phyloP scores from a whole-genome alignment of 2,888 invertebrate genomes.

The Drosophila dives region DNA sequence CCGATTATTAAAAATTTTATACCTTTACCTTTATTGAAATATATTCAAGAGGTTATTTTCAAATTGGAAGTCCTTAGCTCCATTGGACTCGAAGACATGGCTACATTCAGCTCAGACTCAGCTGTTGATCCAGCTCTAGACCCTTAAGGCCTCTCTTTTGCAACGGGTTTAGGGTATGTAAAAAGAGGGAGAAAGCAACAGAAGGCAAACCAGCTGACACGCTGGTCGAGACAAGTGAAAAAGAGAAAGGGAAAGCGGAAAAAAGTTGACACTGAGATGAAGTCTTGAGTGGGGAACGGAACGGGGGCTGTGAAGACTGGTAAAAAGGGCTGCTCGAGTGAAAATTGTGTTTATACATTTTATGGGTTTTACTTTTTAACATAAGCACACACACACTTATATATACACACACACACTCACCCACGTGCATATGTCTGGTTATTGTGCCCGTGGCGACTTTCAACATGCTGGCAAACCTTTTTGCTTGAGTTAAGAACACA shows the following conservation, averaged over 20 bases:
- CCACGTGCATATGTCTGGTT: slow-evolving; percentile 11
- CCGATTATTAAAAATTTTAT: background rate
- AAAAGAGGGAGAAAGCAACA: slow-evolving; percentile 2
- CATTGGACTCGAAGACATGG: background rate
- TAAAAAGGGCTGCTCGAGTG: slow-evolving; percentile 57
- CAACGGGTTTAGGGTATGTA: background rate
- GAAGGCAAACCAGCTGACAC: slow-evolving; percentile 1
- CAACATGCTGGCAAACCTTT: slow-evolving; percentile 24
- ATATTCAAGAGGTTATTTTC: background rate
- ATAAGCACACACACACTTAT: slow-evolving; percentile 5
- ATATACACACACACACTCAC: background rate
- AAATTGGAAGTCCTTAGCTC: background rate
- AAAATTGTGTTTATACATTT: slow-evolving; percentile 64
- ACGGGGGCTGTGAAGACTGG: slow-evolving; percentile 19
- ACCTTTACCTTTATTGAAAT: background rate
- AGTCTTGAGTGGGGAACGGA: slow-evolving; percentile 21
- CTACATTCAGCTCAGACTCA: background rate
- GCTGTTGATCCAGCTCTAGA: background rate
- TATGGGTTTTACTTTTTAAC: slow-evolving; percentile 29
- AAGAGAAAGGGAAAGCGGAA: background rate
- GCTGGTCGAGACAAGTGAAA: background rate
- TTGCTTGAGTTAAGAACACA: slow-evolving; percentile 11
- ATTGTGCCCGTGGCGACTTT: slow-evolving; percentile 42
- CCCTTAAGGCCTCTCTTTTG: background rate
- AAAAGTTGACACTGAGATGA: slow-evolving; percentile 20